Evolutionary conservation across 1,140 invertebrate genomes (phyloP).

Genomic region (Drosophila triauraria): DNA sequence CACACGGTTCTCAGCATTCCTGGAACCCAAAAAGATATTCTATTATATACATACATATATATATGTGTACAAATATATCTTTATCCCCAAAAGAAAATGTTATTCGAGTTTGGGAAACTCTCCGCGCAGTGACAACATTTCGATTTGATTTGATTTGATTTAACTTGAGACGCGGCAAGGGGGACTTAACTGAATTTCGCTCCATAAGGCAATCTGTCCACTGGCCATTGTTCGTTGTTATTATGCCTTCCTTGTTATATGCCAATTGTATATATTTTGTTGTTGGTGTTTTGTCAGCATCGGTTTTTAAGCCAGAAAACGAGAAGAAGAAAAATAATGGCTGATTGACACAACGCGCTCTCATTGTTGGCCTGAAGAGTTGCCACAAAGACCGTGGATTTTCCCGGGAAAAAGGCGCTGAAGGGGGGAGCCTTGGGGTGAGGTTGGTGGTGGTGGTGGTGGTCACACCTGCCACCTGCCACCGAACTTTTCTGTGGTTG

Average conservation of each 20-base stretch:
- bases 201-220: slow-evolving; percentile 58
- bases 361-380: slow-evolving; percentile 28
- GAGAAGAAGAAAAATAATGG: slow-evolving; percentile 25
- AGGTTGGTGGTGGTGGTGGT: slow-evolving; percentile 2
- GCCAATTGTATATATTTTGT: slow-evolving; percentile 6
- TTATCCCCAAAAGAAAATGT: slow-evolving; percentile 21
- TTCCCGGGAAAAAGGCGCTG: slow-evolving; percentile 8
- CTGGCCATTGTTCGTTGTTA: slow-evolving; percentile 48
- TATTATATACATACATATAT: slow-evolving; percentile 9
- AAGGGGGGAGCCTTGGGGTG: background rate
- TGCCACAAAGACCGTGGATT: slow-evolving; percentile 8
- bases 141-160: slow-evolving; percentile 56
- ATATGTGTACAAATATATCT: background rate
- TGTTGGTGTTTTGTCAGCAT: slow-evolving; percentile 58
- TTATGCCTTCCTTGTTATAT: slow-evolving; percentile 20
- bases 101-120: slow-evolving; percentile 40
- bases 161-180: background rate
- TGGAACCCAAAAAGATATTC: slow-evolving; percentile 30
- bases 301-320: slow-evolving; percentile 28
- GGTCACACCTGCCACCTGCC: slow-evolving; percentile 40
- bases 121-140: slow-evolving; percentile 50
- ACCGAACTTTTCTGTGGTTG: slow-evolving; percentile 23
- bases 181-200: slow-evolving; percentile 43
- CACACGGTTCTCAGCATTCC: slow-evolving; percentile 49
- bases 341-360: slow-evolving; percentile 39